phyloP scores from a whole-genome alignment of 2,113 vertebrate species.

The Rhizomys pruinosus region DNA sequence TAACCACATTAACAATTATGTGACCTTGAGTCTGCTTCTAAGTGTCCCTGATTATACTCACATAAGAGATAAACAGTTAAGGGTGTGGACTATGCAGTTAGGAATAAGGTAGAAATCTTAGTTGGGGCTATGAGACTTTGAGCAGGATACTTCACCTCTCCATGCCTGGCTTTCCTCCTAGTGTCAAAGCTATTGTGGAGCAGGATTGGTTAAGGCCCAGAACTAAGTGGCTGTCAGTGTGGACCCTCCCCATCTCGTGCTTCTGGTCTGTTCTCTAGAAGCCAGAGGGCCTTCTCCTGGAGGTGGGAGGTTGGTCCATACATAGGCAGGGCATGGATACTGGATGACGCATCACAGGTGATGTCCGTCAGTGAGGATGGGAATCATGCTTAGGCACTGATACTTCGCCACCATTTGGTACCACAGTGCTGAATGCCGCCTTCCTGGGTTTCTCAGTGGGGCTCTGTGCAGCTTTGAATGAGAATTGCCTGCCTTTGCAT shows the following conservation, averaged over 20 bases:
- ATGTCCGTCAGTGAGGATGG: not conserved
- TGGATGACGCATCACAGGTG: not conserved
- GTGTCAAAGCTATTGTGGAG: not conserved
- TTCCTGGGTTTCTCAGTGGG: not conserved
- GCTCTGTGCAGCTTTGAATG: too few relatives aligned
- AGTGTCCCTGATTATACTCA: not conserved
- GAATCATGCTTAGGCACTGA: not conserved
- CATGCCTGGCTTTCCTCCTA: not conserved
- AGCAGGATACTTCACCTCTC: not conserved
- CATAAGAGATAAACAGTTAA: not conserved
- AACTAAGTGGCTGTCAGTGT: not conserved
- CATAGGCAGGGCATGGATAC: not conserved
- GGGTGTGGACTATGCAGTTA: not conserved
- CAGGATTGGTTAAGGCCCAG: not conserved
- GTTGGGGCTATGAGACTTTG: not conserved
- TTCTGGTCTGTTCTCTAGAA: constrained; percentile 2
- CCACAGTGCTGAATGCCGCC: not conserved
- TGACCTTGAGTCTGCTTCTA: not conserved
- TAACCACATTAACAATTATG: not conserved
- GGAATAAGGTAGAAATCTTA: not conserved
- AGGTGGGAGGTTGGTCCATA: not conserved
- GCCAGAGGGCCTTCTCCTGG: not conserved
- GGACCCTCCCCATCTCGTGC: not conserved
- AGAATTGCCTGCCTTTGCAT: too few relatives aligned
- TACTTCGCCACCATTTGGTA: not conserved